Base-by-base conservation (phyloP, 1,140 invertebrate species). In the Sinella curviseta region DNA sequence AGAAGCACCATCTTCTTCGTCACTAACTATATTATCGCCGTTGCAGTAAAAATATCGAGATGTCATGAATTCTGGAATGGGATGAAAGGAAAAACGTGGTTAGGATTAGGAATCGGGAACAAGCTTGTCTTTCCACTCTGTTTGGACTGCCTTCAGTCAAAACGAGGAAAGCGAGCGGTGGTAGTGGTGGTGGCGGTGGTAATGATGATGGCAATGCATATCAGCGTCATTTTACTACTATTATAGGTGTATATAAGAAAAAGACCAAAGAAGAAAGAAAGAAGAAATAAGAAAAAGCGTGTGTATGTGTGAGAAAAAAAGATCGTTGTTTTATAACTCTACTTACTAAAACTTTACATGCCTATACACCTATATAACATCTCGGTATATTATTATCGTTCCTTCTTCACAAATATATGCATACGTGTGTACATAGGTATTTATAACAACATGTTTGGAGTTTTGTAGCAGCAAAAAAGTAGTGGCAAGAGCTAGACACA, bases 41-140 rank as follows among this genome's bases (percentile, higher is more conserved):
- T 24, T 60, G 55, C 24, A 14, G 55, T 60, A 14, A 24, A 14
- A 17, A 60, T 60, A 60, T 14, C 12, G 55, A 60, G 55, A 60
- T 60, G 55, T 60, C 55, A 60, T n/a, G 55, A 60, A 60, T 60
- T 60, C 55, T 60, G 55, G 55, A 60, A 60, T 60, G 55, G 55
- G 55, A 60, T 26, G 55, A 60, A 60, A 60, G n/a, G 55, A 24
- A 60, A 60, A 60, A 60, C 55, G 55, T 60, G 55, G 55, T 60
- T 60, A 60, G 55, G 24, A 60, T 60, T 60, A 60, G 24, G 55
- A 60, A 17, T 60, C 55, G 55, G 55, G 55, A 60, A n/a, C n/a
- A n/a, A 60, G 55, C 55, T 60, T 3, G 55, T 24, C 55, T 60
- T 60, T 60, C 24, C 12, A 60, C 55, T n/a, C n/a, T 60, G 55